Evolutionary conservation across 2,113 vertebrate species (phyloP).

Genomic region (Protomyctophum bolini): DNA sequence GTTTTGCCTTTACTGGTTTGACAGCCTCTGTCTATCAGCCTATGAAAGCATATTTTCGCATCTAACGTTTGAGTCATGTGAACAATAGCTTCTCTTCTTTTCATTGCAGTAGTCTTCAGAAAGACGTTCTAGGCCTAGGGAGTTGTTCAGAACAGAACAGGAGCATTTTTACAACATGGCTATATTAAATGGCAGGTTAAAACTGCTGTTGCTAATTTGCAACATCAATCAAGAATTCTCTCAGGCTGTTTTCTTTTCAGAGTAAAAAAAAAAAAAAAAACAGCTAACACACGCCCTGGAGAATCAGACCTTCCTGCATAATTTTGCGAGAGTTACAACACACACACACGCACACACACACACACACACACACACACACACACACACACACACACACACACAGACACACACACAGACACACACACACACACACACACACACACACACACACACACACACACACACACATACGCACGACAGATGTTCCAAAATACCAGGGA

Average conservation of each 20-base stretch:
- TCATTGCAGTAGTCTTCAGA: conserved; percentile 15
- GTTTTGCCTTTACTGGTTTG: not conserved
- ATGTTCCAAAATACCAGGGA: conserved; percentile 74
- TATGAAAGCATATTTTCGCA: conserved; percentile 16
- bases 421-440: conserved; percentile 2
- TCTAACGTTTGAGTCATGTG: conserved; percentile 15
- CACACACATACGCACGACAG: conserved; percentile 62
- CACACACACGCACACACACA: not conserved
- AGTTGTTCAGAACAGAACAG: conserved; percentile 21
- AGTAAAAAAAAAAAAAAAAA: conserved; percentile 21
- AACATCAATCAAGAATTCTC: conserved; percentile 27
- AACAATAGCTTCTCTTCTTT: conserved; percentile 20
- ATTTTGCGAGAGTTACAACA: conserved; percentile 34
- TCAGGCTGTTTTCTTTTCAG: conserved; percentile 41
- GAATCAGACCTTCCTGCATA: conserved; percentile 48
- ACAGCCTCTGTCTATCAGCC: not conserved
- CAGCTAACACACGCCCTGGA: conserved; percentile 17
- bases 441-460: conserved; percentile 20
- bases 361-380: conserved; percentile 1
- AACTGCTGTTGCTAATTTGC: conserved; percentile 50
- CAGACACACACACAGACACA: not conserved
- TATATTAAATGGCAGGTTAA: conserved; percentile 30
- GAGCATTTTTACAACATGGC: conserved; percentile 9
- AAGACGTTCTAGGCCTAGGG: not conserved
- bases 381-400: not conserved